Evolutionary conservation across 2,113 vertebrate species (phyloP).

Genomic region (Neodon shergylaensis): DNA sequence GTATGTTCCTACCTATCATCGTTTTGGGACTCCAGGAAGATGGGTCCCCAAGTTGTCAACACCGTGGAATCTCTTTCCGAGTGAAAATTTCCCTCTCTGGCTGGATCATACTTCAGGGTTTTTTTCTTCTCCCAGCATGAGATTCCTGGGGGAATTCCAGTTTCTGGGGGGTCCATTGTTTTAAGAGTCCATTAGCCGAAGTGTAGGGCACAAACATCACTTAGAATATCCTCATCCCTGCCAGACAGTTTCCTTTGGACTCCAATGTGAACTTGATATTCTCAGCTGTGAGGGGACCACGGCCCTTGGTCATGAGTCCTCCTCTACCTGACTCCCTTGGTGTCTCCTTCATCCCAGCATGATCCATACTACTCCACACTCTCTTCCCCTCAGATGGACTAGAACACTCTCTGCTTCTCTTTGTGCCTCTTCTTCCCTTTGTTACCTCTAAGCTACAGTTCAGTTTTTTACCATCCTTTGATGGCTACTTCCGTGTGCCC

Average conservation of each 20-base stretch:
- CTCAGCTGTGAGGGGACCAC: background rate
- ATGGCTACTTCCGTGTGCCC: fast-evolving
- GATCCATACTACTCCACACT: fast-evolving
- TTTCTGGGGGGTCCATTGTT: background rate
- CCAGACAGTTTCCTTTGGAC: no score
- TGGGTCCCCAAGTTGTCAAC: background rate
- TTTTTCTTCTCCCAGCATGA: background rate
- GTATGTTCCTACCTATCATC: background rate
- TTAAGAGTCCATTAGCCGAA: background rate
- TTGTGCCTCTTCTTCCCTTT: background rate
- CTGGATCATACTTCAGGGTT: background rate
- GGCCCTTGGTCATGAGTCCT: background rate
- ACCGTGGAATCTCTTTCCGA: background rate
- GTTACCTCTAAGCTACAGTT: background rate
- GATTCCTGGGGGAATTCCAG: background rate
- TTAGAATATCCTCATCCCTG: background rate
- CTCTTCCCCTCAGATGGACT: background rate
- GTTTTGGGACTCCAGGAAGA: background rate
- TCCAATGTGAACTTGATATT: background rate
- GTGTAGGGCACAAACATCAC: background rate
- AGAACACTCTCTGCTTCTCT: background rate
- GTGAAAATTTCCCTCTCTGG: no score
- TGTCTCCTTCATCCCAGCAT: background rate
- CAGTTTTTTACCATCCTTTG: background rate
- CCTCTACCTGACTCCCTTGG: background rate